phyloP scores from a whole-genome alignment of 64 coral and sea anemone species.

The Catalaphyllia jardinei region DNA sequence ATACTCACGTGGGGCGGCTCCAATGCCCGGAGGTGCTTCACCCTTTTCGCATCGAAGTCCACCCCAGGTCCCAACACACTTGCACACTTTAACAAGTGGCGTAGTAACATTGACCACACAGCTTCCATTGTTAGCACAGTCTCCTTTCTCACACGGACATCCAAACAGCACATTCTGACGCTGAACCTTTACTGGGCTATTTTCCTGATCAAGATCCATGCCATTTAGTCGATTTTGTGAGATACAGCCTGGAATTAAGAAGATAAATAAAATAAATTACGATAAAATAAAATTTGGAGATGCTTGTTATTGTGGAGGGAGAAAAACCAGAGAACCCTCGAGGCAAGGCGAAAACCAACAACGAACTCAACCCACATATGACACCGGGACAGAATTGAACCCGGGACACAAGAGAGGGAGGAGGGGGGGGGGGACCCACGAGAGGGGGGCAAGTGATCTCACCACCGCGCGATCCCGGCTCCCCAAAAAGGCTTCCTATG shows the following conservation, averaged over 20 bases:
- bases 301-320: no score
- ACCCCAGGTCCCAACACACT: constrained; percentile 17
- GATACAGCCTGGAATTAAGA: constrained; percentile 35
- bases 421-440: no score
- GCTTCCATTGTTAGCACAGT: constrained; percentile 53
- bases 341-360: no score
- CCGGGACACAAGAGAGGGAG: no score
- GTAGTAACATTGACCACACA: constrained; percentile 28
- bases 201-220: constrained; percentile 20
- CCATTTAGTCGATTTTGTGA: constrained; percentile 50
- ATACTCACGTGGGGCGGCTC: constrained; percentile 12
- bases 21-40: background rate
- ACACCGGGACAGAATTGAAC: no score
- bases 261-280: no score
- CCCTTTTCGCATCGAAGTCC: constrained; percentile 6
- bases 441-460: no score
- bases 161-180: constrained; percentile 44
- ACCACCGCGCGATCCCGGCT: no score
- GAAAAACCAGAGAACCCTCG: no score
- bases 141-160: constrained; percentile 48
- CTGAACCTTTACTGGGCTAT: background rate
- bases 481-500: no score
- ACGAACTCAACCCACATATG: no score
- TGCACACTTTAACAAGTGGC: constrained; percentile 17
- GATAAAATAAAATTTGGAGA: no score